Evolutionary conservation across 2,797 vertebrate genomes (phyloP), one percentile per base, ranked within the genome.

Genomic region (Limnodromus scolopaceus): DNA sequence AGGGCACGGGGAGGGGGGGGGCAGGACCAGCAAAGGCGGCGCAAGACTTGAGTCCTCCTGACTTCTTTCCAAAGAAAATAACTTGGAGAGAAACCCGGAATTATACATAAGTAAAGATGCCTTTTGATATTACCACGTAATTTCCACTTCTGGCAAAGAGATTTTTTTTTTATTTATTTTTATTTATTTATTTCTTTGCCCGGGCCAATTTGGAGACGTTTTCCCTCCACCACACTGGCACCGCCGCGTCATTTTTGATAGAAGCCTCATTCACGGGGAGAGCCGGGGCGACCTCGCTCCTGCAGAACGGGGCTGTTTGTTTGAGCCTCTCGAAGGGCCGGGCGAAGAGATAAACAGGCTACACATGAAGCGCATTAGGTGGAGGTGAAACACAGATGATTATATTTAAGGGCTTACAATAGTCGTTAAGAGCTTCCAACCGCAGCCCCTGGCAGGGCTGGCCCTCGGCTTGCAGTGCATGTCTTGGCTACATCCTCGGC

Each of bases 351-450:
- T 96, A 94, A 96, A 97, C 78, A 51, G 65, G 92, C 92, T 97
- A 79, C 97, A 97, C 97, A 97, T 95, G 97, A 98, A 98, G 98
- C 83, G 87, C 72, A 91, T 98, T 98, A 98, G 96, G 97, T 97
- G 95, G 96, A 98, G 97, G 95, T 96, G 97, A 98, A 97, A 97
- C 97, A 97, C 97, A 97, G 97, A 98, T 96, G 97, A 98, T 98
- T 98, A 97, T 97, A 85, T 97, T 98, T 98, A 98, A 98, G 97
- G 97, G 95, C 98, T 98, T 98, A 98, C 97, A 99, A 98, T 98
- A 98, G 98, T 98, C 84, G 98, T 99, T 98, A 98, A 98, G 98
- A 98, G 98, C 98, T 98, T 97, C 98, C 97, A 98, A 98, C 96
- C 97, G 95, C 97, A 98, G 94, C 93, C 92, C 61, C 95, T 98